Percentiles rank a stretch among this genome's conserved stretches.
Evolutionary conservation across 2,888 invertebrate genomes (phyloP).

Genomic region (Melinopterus prodromus): DNA sequence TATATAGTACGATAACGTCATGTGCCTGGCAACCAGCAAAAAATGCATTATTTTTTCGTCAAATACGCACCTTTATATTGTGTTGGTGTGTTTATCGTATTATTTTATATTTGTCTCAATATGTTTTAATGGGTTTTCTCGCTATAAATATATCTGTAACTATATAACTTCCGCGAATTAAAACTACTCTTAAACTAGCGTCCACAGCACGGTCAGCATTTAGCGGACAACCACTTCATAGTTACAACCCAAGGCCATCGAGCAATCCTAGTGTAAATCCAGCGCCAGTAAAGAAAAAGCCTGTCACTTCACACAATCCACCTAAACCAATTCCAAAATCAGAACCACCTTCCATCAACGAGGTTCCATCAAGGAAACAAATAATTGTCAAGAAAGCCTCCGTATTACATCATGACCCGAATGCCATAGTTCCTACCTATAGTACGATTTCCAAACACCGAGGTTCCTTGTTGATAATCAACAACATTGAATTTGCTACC

Average conservation of each 20-base stretch:
- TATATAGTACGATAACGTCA: no score
- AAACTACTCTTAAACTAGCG: neutral
- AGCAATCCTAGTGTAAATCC: neutral
- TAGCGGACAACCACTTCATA: neutral
- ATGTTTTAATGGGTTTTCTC: no score
- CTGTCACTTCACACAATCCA: neutral
- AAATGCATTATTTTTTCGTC: no score
- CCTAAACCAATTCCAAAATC: neutral
- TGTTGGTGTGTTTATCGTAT: no score
- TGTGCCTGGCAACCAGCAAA: no score
- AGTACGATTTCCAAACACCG: constrained; percentile 48
- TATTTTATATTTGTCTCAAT: no score
- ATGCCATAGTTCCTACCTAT: constrained; percentile 49
- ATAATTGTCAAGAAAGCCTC: constrained; percentile 34
- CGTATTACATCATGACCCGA: constrained; percentile 36
- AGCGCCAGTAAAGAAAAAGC: neutral
- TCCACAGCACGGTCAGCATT: neutral
- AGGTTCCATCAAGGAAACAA: neutral
- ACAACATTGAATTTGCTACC: constrained; percentile 55
- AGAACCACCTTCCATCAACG: neutral
- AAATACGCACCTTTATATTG: no score
- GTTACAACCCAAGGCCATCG: neutral
- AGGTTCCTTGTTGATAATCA: constrained; percentile 54
- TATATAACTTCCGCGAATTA: no score
- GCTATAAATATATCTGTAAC: no score